Conservation (phyloP, 2,113 vertebrate species). For the Cyrtonyx montezumae region DNA sequence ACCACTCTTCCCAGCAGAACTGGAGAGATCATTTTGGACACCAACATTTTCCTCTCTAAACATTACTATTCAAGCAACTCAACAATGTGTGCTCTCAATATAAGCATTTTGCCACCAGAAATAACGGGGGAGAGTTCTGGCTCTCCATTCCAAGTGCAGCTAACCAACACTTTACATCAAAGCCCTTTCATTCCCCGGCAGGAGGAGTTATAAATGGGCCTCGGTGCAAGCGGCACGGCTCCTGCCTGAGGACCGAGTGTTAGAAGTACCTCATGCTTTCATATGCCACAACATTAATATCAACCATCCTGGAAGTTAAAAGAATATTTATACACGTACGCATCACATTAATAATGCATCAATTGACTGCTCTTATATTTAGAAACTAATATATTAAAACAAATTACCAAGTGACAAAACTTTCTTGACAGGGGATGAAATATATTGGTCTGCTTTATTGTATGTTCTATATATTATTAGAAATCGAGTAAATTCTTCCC, state of each 20-base stretch:
- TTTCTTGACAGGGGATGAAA: constrained; percentile 34
- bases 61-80: not conserved
- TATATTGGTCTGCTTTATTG: constrained; percentile 22
- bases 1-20: not conserved
- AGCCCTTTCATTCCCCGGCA: not conserved
- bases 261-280: not conserved
- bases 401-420: constrained; percentile 63
- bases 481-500: constrained; percentile 40
- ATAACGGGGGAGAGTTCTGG: not conserved
- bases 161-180: constrained; percentile 33
- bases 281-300: constrained; percentile 50
- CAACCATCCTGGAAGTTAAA: constrained; percentile 26
- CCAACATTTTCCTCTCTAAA: not conserved
- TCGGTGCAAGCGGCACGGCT: not conserved
- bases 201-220: constrained; percentile 56
- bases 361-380: constrained; percentile 26
- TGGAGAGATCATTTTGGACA: not conserved
- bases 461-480: constrained; percentile 7
- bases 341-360: constrained; percentile 47
- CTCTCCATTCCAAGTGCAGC: constrained; percentile 29
- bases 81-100: not conserved
- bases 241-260: not conserved
- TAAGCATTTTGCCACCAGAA: not conserved
- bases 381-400: constrained; percentile 61
- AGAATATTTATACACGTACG: constrained; percentile 52